These are phyloP conservation scores for Aramus guarauna DNA, from an alignment of 2,113 vertebrate species.

Conservation along the genomic window DNA sequence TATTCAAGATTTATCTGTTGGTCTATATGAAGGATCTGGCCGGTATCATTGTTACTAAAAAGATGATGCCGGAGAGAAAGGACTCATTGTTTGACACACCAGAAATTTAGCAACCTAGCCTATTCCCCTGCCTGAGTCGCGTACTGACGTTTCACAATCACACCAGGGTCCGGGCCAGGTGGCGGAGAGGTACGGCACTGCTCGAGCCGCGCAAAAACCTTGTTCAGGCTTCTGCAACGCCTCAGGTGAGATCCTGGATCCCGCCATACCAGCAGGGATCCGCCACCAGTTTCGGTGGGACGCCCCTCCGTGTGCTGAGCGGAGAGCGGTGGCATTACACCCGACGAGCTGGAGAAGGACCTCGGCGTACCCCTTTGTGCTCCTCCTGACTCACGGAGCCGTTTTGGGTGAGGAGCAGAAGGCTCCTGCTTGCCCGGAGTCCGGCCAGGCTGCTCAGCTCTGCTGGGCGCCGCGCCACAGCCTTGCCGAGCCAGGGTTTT, in stretches of 20 bases:
- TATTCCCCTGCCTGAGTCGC: neutral
- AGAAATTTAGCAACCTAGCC: neutral
- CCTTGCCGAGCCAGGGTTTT: neutral
- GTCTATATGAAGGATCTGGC: neutral
- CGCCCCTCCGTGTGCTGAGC: fast-evolving
- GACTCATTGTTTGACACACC: neutral
- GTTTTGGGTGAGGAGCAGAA: neutral
- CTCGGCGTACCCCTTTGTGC: neutral
- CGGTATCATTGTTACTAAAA: neutral
- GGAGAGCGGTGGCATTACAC: fast-evolving
- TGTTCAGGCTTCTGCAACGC: neutral
- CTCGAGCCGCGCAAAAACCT: neutral
- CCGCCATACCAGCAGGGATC: neutral
- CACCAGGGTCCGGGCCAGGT: neutral
- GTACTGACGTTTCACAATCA: neutral
- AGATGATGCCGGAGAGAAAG: neutral
- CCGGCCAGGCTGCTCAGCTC: fast-evolving
- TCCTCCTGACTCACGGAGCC: fast-evolving
- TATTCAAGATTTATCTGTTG: neutral
- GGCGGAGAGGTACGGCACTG: fast-evolving
- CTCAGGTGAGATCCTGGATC: neutral
- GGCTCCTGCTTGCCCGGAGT: neutral
- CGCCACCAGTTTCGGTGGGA: neutral
- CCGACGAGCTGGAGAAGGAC: fast-evolving
- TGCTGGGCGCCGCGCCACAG: neutral